These are phyloP conservation scores for Rhinella marina DNA, from an alignment of 2,797 vertebrate genomes.

Conservation along the genomic window DNA sequence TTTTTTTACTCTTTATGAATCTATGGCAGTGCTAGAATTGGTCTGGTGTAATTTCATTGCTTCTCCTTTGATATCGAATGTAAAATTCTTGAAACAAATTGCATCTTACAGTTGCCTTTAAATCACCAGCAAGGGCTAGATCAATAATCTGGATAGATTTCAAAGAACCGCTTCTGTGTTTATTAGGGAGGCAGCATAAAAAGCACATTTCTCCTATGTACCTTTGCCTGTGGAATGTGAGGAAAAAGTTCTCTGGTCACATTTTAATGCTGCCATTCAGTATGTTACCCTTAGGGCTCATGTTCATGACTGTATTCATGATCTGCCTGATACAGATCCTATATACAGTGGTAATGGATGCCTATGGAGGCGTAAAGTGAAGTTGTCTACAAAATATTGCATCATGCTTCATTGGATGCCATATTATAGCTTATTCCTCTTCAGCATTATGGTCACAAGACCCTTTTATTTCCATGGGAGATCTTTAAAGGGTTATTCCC, in stretches of 20 bases:
- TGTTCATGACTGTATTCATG: not conserved
- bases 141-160: conserved; percentile 45
- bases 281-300: not conserved
- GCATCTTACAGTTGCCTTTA: conserved; percentile 21
- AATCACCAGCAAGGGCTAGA: conserved; percentile 23
- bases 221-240: not conserved
- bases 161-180: conserved; percentile 6
- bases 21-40: conserved; percentile 5
- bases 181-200: conserved; percentile 6
- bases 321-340: not conserved
- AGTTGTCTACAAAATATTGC: too few relatives aligned
- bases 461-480: too few relatives aligned
- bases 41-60: conserved; percentile 38
- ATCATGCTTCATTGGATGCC: not conserved
- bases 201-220: not conserved
- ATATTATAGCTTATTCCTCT: not conserved
- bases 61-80: conserved; percentile 18
- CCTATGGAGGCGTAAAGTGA: not conserved
- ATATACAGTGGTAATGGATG: not conserved
- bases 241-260: not conserved
- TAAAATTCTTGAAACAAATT: conserved; percentile 43
- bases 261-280: not conserved
- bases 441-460: not conserved
- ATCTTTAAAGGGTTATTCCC: too few relatives aligned
- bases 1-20: conserved; percentile 30